Evolutionary conservation across 2,113 vertebrate species (phyloP).

Genomic region (Tinamus guttatus): DNA sequence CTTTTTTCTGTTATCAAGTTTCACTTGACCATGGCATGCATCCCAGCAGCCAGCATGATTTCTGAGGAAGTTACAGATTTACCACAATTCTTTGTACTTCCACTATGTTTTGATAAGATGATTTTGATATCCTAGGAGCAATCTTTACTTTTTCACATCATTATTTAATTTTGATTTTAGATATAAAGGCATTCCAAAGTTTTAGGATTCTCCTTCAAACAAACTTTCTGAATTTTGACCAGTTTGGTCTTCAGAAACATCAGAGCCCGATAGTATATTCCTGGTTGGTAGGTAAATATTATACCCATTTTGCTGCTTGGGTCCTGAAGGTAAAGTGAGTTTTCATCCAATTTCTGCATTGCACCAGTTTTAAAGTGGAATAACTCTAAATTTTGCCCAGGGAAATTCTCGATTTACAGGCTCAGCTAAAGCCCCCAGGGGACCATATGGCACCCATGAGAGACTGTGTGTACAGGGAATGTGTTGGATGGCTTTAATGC

Average conservation of each 20-base stretch:
- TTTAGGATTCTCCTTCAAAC: background rate
- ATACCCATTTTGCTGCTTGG: background rate
- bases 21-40: background rate
- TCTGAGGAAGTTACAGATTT: slow-evolving; percentile 3
- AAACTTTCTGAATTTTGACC: background rate
- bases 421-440: background rate
- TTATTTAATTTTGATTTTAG: background rate
- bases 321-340: background rate
- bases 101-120: background rate
- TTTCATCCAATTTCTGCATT: background rate
- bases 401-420: slow-evolving; percentile 45
- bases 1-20: background rate
- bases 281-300: background rate
- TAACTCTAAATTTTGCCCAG: background rate
- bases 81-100: background rate
- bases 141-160: background rate
- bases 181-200: background rate
- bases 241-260: background rate
- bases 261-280: background rate
- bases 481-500: background rate
- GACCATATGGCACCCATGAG: background rate
- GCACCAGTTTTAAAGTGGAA: background rate
- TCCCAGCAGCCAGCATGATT: background rate
- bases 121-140: background rate
- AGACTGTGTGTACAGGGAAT: slow-evolving; percentile 34